Base-by-base conservation (phyloP, 1,140 invertebrate species). In the Babylonia areolata region DNA sequence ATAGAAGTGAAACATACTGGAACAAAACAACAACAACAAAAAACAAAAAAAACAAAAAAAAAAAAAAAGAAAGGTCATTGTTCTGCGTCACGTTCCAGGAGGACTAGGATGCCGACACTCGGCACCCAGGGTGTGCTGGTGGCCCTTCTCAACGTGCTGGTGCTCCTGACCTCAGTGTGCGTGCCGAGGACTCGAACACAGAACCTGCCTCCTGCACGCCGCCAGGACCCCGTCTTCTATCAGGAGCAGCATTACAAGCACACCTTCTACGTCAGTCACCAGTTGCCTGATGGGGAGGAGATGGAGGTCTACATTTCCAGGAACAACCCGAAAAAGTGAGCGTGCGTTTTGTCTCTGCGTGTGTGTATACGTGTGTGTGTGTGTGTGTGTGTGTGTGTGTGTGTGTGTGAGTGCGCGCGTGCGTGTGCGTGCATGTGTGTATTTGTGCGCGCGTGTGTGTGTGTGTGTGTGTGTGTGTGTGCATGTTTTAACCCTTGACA, bases 31-130 rank as follows among this genome's bases (percentile, higher is more conserved):
- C n/a, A n/a, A n/a, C n/a, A n/a, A n/a, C 5, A 37, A 31, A 35
- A 35, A 73, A 35, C 11, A 11, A 35, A 31, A 73, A 11, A 73
- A 73, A 15, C 9, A 28, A 5, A 69, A 9, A 31, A 5, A 28
- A 28, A 31, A 23, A 69, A 31, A 69, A 23, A 69, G n/a, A n/a
- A n/a, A 2, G 64, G 64, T 69, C n/a, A 12, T n/a, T 69, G 12
- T 69, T 69, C 9, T 28, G 6, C 5, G 15, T n/a, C 28, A 12
- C 28, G 15, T 69, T 85, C 23, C 80, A 87, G 84, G 84, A 77
- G 79, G 81, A 86, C 81, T 85, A 88, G 46, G 77, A 88, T 88
- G 87, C 84, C 80, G 73, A 77, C 75, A 83, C 77, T 69, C 33
- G 80, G 69, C 79, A 82, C 80, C 46, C 77, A 77, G 37, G 75